Conservation (phyloP, 2,888 invertebrate species). For the Caenorhabditis imperialis region DNA sequence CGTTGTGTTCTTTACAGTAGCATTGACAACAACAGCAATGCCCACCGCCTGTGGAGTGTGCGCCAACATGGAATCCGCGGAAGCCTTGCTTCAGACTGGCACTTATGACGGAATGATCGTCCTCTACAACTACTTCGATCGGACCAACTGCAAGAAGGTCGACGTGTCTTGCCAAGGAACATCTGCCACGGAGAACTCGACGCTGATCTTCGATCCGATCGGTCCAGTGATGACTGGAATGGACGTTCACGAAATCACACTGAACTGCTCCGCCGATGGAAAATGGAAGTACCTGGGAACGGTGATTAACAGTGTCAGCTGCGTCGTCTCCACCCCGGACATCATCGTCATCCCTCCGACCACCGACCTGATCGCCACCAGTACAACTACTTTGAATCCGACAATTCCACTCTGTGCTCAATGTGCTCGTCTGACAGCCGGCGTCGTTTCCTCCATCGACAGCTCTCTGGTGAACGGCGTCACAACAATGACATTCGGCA, state of each 20-base stretch:
- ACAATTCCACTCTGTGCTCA: conserved; percentile 39
- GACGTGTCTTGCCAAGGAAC: conserved; percentile 56
- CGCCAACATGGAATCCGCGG: conserved; percentile 51
- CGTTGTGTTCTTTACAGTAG: no score
- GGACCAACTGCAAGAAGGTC: conserved; percentile 45
- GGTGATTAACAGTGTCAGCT: conserved; percentile 44
- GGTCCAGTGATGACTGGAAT: conserved; percentile 27
- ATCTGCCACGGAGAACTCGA: conserved; percentile 34
- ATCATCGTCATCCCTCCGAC: conserved; percentile 5
- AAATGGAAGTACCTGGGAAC: conserved; percentile 44
- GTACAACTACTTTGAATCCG: conserved; percentile 33
- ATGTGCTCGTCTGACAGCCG: conserved; percentile 30
- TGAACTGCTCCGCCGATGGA: conserved; percentile 45
- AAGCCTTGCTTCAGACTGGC: conserved; percentile 16
- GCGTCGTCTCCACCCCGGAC: conserved; percentile 23
- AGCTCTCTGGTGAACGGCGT: conserved; percentile 41
- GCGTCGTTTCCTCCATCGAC: conserved; percentile 36
- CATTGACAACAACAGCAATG: conserved; percentile 27
- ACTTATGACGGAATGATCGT: conserved; percentile 59
- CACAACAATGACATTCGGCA: conserved; percentile 27
- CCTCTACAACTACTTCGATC: conserved; percentile 52
- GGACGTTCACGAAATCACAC: conserved; percentile 20
- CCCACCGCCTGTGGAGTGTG: conserved; percentile 50
- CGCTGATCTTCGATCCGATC: conserved; percentile 38
- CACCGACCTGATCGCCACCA: conserved; percentile 1